phyloP scores from a whole-genome alignment of 1,140 invertebrate genomes.

The Glossosoma conforme region DNA sequence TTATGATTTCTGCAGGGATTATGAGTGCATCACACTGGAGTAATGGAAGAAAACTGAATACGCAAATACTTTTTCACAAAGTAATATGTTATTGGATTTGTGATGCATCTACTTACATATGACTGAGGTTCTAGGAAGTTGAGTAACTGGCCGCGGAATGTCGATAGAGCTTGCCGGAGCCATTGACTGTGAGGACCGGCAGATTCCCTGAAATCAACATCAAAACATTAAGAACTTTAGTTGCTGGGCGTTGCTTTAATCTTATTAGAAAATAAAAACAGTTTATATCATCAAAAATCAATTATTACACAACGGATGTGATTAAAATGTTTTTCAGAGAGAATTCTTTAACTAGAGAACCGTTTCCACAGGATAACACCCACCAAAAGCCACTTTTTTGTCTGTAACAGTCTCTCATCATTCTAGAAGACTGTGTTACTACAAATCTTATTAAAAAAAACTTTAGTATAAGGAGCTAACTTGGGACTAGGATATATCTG shows the following conservation, averaged over 20 bases:
- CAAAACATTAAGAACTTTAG: not conserved
- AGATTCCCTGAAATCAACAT: constrained; percentile 49
- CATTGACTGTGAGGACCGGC: constrained; percentile 67
- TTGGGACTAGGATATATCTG: not conserved
- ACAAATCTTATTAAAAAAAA: too few species aligned
- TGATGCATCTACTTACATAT: constrained; percentile 14
- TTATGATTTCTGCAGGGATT: too few species aligned
- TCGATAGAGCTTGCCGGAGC: constrained; percentile 64
- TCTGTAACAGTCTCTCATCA: not conserved
- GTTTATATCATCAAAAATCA: not conserved
- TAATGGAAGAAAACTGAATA: too few species aligned
- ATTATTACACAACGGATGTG: too few species aligned
- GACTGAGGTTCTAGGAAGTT: constrained; percentile 54
- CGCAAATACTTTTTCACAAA: too few species aligned
- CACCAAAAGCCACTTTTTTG: too few species aligned
- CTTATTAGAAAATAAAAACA: not conserved
- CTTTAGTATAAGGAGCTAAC: not conserved
- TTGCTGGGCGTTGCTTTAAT: not conserved
- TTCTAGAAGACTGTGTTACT: too few species aligned
- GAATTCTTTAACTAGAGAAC: too few species aligned
- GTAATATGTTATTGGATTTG: too few species aligned
- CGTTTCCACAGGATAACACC: too few species aligned
- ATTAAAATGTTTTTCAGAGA: too few species aligned
- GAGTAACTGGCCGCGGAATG: constrained; percentile 62
- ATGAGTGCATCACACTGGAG: too few species aligned